Evolutionary conservation across 2,113 vertebrate genomes (phyloP), one percentile per base, ranked within the genome.

Genomic region (Platysternon megacephalum): DNA sequence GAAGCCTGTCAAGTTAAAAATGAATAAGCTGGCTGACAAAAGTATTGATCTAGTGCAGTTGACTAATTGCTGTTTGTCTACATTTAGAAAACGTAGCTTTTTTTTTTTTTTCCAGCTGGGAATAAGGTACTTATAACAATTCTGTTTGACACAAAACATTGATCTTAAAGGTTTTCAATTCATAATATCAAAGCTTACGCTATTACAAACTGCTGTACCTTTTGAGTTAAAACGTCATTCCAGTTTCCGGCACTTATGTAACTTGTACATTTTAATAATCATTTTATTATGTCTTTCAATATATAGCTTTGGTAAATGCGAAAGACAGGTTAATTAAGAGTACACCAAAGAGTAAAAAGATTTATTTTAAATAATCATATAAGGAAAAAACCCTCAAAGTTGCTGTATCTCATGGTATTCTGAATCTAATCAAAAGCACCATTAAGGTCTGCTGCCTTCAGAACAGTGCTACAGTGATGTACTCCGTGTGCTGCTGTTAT

Each of bases 281-380:
- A 2, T 93, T 84, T 95, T 79, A 35, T 32, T 76, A 49, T 90
- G 53, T 55, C 8, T 39, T 52, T 44, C 76, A 94, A 55, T 2
- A 76, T 14, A 44, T 29, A 89, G 26, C 76, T 79, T 93, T 87
- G 52, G 52, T 80, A 84, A 89, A 58, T 46, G 24, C 1, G 55
- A 76, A 82, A 49, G 10, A 35, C 35, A 28, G 83, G 8, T 22
- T 89, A 22, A 44, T 90, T 35, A 17, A n/a, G 51, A 79, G 11
- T 5, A 80, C 78, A 39, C 24, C 11, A 88, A 52, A 79, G 49
- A 83, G 19, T 87, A 86, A 91, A 87, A 96, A 94, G 88, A 87
- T 87, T 91, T 93, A 92, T 80, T 72, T 91, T 94, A 95, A 94
- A 96, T 14, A 58, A 61, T 32, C 28, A 32, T 29, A 29, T 61